Evolutionary conservation across 2,113 vertebrate species (phyloP), one percentile per base, ranked within the genome.

Genomic region (Zingel zingel): DNA sequence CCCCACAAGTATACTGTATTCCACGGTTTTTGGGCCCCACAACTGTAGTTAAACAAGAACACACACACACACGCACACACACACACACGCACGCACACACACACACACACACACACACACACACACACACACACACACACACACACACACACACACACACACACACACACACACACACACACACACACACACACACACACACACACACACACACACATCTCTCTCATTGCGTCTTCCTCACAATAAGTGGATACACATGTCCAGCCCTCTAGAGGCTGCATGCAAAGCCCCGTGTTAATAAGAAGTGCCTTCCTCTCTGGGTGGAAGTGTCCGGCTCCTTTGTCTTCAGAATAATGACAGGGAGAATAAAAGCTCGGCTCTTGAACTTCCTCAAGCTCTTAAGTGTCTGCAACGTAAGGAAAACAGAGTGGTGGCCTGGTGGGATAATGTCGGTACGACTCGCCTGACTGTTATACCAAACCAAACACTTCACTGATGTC

Each of bases 281-380:
- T 77, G 45, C 58, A 89, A 89, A 85, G 79, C 76, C 65, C 66
- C 6, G 18, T 69, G 80, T 85, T 88, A 86, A 90, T 81, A 81
- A 86, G 72, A 88, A 43, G 76, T 86, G 68, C 79, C 82, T 80
- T 83, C 70, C 67, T 87, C 83, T 70, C 65, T 1, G 36, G 53
- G 54, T 79, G 75, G 63, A 86, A 74, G 74, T 59, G 77, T 59
- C 59, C 15, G 25, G 0, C 76, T 82, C 79, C 74, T 88, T 88
- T 89, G 91, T 92, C 74, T 86, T 69, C 74, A 58, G 18, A 77
- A 90, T 82, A 88, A 88, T 82, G 74, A 86, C 74, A 70, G 21
- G 39, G 68, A 77, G 74, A 88, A 83, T 74, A 73, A 90, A 81
- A 90, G 85, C 62, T 74, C 1, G 6, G 58, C 83, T 80, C 86